Base-by-base conservation (phyloP, 2,797 vertebrate genomes). In the Synaphobranchus kaupii region DNA sequence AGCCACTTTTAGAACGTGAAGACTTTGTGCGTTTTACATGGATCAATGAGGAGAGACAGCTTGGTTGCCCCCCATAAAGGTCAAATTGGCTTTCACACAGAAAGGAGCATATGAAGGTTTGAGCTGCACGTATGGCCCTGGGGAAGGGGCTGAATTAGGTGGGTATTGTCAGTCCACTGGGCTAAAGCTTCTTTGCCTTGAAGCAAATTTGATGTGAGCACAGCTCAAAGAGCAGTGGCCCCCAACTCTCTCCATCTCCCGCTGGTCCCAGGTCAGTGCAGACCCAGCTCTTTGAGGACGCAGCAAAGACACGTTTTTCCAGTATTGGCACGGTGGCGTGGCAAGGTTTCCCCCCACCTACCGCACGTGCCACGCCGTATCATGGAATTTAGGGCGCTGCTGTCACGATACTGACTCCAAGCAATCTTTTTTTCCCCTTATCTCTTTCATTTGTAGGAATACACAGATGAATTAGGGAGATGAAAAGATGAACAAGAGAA, bases 11-110 rank as follows among this genome's bases (percentile, higher is more conserved):
- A 71, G 28, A 71, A 71, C 3, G 25, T 28, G 28, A 28, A 12
- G 66, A 71, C 25, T 22, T n/a, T 71, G 28, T 71, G 28, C 25
- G n/a, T 28, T 31, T 39, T 25, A 31, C 9, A 12, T 31, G 25
- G 66, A 71, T 25, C 66, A 71, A 71, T 71, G 56, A 39, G 83
- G 34, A 63, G 5, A 39, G 56, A 22, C 56, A 39, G 56, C 15
- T 58, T 34, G 25, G 60, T 63, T n/a, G 54, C 44, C 25, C 44
- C n/a, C n/a, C 80, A 58, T 83, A 93, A 93, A 93, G 91, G 93
- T 94, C 83, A 87, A 2, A 63, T 58, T 4, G 52, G 73, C 56
- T 90, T 87, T 56, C 85, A 25, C 88, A 47, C 13, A 86, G 87
- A 87, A 44, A 10, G 20, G 84, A 54, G 89, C 92, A 90, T 89